Evolutionary conservation across 2,113 vertebrate species (phyloP).

Genomic region (Hoplias malabaricus): DNA sequence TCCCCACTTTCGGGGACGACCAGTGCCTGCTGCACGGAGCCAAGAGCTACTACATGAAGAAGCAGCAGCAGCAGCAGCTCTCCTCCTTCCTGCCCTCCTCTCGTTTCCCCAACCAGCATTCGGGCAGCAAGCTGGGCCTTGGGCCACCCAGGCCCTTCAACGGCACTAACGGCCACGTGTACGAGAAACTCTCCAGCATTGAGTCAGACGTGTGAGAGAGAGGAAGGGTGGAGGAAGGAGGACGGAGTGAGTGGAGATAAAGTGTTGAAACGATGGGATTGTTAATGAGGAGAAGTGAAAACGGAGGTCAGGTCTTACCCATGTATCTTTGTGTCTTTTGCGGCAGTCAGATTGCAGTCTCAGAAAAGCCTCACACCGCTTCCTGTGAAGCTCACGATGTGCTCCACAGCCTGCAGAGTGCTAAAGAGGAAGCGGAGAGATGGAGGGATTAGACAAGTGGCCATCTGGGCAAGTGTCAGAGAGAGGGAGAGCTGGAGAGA

Average conservation of each 20-base stretch:
- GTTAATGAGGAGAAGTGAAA: not conserved
- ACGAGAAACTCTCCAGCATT: conserved; percentile 99
- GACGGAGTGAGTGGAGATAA: conserved; percentile 47
- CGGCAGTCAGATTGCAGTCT: not conserved
- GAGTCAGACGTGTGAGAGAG: conserved; percentile 95
- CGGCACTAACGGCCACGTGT: conserved; percentile 99
- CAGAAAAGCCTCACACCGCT: not conserved
- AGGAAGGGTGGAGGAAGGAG: conserved; percentile 56
- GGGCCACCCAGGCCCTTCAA: conserved; percentile 91
- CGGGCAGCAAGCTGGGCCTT: conserved; percentile 71
- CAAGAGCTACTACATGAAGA: conserved; percentile 96
- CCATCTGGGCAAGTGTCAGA: conserved; percentile 66
- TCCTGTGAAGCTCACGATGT: conserved; percentile 24
- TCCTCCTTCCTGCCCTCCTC: conserved; percentile 88
- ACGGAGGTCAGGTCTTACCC: not conserved
- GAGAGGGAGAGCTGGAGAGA: conserved; percentile 29
- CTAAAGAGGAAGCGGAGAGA: not conserved
- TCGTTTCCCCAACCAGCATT: conserved; percentile 83
- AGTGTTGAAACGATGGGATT: conserved; percentile 61
- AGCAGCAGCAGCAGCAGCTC: conserved; percentile 83
- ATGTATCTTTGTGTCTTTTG: not conserved
- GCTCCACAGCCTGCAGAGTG: not conserved
- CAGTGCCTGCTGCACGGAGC: conserved; percentile 98
- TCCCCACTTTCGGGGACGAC: conserved; percentile 98
- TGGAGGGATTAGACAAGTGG: not conserved